Conservation (phyloP, 1,140 invertebrate genomes). For the Aleiodes sp. region DNA sequence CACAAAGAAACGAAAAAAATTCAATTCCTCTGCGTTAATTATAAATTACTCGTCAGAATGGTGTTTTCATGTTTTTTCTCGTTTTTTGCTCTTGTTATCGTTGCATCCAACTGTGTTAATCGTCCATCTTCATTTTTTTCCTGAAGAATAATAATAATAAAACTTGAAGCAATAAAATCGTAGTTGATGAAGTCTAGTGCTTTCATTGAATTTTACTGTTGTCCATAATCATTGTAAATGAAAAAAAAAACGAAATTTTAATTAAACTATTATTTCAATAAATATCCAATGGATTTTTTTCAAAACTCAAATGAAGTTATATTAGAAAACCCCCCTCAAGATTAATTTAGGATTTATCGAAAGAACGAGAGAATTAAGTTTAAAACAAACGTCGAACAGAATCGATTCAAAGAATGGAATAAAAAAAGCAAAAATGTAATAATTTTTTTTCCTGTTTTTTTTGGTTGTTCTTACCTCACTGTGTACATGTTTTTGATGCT, state of each 20-base stretch:
- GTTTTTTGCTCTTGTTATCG: conserved; percentile 10
- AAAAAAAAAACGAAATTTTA: no score
- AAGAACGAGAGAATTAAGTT: background rate
- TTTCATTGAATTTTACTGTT: conserved; percentile 37
- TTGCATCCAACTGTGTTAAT: background rate
- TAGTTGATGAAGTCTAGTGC: conserved; percentile 26
- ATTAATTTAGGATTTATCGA: background rate
- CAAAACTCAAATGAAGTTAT: conserved; percentile 38
- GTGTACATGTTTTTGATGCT: conserved; percentile 32
- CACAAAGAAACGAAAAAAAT: no score
- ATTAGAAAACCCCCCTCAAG: no score
- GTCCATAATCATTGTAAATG: conserved; percentile 53
- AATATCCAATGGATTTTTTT: conserved; percentile 45
- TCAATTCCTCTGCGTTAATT: background rate
- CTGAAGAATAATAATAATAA: no score
- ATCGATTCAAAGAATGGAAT: background rate
- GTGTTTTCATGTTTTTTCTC: conserved; percentile 29
- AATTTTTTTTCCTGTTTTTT: no score
- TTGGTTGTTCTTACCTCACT: background rate
- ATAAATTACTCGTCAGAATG: conserved; percentile 24
- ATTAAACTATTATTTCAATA: conserved; percentile 54
- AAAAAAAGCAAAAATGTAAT: background rate
- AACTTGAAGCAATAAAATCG: background rate
- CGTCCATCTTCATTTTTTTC: conserved; percentile 10
- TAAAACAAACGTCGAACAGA: background rate